phyloP scores from a whole-genome alignment of 1,140 invertebrate species.

The Drosophila tani region DNA sequence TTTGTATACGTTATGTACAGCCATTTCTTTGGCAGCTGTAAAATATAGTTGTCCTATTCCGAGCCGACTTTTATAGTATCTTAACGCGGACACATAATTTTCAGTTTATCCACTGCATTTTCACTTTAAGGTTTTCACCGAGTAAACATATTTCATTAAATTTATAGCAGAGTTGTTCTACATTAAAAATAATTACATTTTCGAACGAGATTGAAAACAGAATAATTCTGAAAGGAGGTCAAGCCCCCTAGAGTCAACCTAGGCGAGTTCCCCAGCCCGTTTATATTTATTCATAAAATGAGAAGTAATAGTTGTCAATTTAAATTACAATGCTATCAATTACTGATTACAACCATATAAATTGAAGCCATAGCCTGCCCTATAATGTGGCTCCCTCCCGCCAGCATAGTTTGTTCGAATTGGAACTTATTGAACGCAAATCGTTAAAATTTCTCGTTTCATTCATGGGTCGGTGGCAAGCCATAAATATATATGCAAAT shows the following conservation, averaged over 20 bases:
- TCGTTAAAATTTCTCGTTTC: slow-evolving; percentile 16
- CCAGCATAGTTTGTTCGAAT: slow-evolving; percentile 28
- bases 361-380: background rate
- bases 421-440: slow-evolving; percentile 31
- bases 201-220: background rate
- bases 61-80: too few species aligned
- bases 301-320: slow-evolving; percentile 2
- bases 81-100: background rate
- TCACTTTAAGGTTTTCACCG: background rate
- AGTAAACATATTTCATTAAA: background rate
- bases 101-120: background rate
- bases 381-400: background rate
- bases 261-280: too few species aligned
- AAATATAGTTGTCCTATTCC: background rate
- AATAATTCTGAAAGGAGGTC: too few species aligned
- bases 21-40: too few species aligned
- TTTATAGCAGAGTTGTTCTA: too few species aligned
- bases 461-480: slow-evolving; percentile 9
- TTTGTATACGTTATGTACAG: background rate
- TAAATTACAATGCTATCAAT: background rate
- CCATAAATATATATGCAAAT: slow-evolving; percentile 50
- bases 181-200: too few species aligned
- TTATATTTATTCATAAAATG: too few species aligned
- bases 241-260: too few species aligned
- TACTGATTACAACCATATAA: background rate